These are phyloP conservation scores for Drosophila emarginata DNA, from an alignment of 2,888 invertebrate species.

Conservation along the genomic window DNA sequence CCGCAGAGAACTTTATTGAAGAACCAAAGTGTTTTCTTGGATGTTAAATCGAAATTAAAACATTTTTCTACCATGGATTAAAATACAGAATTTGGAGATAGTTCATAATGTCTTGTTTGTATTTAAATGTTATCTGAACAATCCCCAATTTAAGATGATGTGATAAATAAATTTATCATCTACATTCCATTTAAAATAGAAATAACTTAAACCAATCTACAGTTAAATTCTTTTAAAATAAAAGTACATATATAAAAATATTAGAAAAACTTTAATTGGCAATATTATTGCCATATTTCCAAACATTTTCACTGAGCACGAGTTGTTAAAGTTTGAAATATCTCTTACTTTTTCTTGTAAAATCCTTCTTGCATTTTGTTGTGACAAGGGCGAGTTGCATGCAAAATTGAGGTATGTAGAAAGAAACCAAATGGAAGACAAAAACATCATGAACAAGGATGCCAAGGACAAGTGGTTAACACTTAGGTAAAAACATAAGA, in stretches of 20 bases:
- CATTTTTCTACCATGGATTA: too few relatives aligned
- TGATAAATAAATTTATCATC: too few relatives aligned
- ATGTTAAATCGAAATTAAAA: too few relatives aligned
- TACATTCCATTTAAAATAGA: too few relatives aligned
- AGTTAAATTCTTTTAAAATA: too few relatives aligned
- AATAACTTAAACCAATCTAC: too few relatives aligned
- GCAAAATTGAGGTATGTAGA: neutral
- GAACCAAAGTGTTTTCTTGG: neutral
- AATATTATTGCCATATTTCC: neutral
- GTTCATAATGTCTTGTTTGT: too few relatives aligned
- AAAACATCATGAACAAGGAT: constrained; percentile 1
- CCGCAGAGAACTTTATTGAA: neutral
- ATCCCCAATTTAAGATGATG: too few relatives aligned
- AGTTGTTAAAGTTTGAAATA: neutral
- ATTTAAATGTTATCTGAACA: too few relatives aligned
- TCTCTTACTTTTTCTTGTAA: neutral
- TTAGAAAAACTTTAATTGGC: too few relatives aligned
- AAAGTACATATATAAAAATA: too few relatives aligned
- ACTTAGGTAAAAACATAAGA: constrained; percentile 16
- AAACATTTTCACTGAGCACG: neutral
- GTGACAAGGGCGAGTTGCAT: neutral
- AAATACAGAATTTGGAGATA: too few relatives aligned
- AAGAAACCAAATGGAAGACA: constrained; percentile 6
- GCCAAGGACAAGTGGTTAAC: neutral
- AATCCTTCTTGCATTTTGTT: neutral